These are phyloP conservation scores for Erethizon dorsatum DNA, from an alignment of 2,797 vertebrate genomes.

Conservation along the genomic window DNA sequence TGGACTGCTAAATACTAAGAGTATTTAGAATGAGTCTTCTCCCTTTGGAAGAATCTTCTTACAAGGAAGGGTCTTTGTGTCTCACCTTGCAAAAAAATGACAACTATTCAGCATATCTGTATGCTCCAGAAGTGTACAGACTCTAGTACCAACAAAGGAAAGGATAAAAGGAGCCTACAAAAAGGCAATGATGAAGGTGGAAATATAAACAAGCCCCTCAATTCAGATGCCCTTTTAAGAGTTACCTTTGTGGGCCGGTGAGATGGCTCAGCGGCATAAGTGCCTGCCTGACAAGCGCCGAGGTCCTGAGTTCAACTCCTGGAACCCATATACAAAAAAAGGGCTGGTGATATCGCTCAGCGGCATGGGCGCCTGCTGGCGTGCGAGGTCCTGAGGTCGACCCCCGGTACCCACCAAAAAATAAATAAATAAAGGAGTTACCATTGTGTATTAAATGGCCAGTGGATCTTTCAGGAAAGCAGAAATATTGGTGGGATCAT, in stretches of 20 bases:
- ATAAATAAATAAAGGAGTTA: neutral
- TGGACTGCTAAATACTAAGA: neutral
- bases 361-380: too few species aligned
- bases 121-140: neutral
- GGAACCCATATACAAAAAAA: too few species aligned
- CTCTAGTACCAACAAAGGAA: constrained; percentile 13
- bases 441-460: neutral
- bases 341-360: too few species aligned
- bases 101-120: neutral
- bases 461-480: neutral
- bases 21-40: neutral
- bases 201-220: neutral
- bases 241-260: neutral
- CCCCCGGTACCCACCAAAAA: too few species aligned
- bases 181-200: neutral
- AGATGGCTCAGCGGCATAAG: too few species aligned
- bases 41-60: neutral
- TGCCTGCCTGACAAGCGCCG: too few species aligned
- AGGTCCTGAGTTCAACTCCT: too few species aligned
- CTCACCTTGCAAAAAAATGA: neutral
- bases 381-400: too few species aligned
- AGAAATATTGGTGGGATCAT: neutral
- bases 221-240: neutral
- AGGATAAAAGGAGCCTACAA: neutral
- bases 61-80: neutral